Evolutionary conservation across 2,888 invertebrate genomes (phyloP).

Genomic region (Hemicrepidius hirtus): DNA sequence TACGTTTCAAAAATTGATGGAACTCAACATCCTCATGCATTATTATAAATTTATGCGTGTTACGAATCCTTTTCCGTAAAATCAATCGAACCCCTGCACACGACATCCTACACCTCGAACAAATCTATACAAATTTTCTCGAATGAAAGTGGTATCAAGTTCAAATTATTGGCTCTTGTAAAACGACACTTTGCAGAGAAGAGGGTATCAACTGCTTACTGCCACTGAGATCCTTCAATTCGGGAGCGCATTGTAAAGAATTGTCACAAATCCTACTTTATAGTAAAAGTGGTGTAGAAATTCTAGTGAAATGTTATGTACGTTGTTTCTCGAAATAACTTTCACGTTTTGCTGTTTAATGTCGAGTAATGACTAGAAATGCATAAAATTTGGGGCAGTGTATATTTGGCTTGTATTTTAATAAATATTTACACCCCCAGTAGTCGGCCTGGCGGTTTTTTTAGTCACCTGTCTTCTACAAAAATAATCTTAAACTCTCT

Average conservation of each 20-base stretch:
- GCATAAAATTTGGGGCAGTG: constrained; percentile 8
- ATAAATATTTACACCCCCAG: neutral
- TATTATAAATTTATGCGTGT: neutral
- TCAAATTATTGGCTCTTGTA: constrained; percentile 3
- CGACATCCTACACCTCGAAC: neutral
- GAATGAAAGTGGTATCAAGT: constrained; percentile 2
- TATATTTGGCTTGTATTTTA: constrained; percentile 5
- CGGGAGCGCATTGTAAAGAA: neutral
- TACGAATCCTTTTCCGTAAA: neutral
- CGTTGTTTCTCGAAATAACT: constrained; percentile 10
- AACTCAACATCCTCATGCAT: neutral
- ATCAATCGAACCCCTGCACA: too few species aligned
- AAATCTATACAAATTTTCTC: neutral
- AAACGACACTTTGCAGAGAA: constrained; percentile 1
- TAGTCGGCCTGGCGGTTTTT: neutral
- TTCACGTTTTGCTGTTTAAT: constrained; percentile 4
- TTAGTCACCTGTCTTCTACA: too few species aligned
- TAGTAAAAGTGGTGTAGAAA: neutral
- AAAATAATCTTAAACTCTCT: too few species aligned
- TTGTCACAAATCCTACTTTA: constrained; percentile 1
- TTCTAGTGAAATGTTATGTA: neutral
- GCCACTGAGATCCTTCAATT: neutral
- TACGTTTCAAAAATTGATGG: neutral
- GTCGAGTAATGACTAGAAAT: neutral
- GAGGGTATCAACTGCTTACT: neutral